A percentile compares a stretch with the other conserved stretches of the same genome.
Conservation (phyloP, 2,113 vertebrate species). For the Eonycteris spelaea region DNA sequence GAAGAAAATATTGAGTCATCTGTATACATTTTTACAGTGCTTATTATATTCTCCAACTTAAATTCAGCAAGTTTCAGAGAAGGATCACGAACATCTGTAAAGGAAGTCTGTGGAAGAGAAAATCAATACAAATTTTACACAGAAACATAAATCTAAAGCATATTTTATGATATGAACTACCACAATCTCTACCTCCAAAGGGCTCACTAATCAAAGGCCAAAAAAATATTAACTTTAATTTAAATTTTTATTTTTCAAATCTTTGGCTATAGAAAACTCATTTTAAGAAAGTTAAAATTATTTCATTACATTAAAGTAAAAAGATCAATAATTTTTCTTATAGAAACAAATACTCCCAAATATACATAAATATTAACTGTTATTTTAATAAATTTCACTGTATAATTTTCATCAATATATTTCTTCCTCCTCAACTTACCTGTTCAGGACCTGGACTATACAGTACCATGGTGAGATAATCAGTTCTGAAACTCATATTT, state of each 20-base stretch:
- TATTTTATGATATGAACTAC: neutral
- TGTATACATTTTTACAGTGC: slow-evolving; percentile 90
- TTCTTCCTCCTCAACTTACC: slow-evolving; percentile 77
- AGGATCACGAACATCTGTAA: slow-evolving; percentile 85
- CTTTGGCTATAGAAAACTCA: neutral
- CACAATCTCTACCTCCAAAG: slow-evolving; percentile 15
- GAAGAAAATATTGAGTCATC: slow-evolving; percentile 91
- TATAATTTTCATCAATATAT: neutral
- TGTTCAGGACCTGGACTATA: slow-evolving; percentile 86
- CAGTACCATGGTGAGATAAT: slow-evolving; percentile 91
- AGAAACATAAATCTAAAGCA: slow-evolving; percentile 6
- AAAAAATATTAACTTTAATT: neutral
- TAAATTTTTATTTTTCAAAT: slow-evolving; percentile 16
- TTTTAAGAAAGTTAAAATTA: slow-evolving; percentile 16
- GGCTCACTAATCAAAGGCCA: neutral
- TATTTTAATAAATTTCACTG: neutral
- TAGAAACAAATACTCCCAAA: neutral
- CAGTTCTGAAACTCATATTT: slow-evolving; percentile 92
- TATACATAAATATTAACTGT: neutral
- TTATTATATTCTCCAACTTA: slow-evolving; percentile 92
- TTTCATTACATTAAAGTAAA: neutral
- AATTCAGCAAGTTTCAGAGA: slow-evolving; percentile 93
- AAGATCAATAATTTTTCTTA: neutral
- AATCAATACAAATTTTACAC: slow-evolving; percentile 46
- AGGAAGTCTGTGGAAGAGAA: slow-evolving; percentile 70